Evolutionary conservation across 2,888 invertebrate genomes (phyloP), one percentile per base, ranked within the genome.

Genomic region (Callyntrura sp.): DNA sequence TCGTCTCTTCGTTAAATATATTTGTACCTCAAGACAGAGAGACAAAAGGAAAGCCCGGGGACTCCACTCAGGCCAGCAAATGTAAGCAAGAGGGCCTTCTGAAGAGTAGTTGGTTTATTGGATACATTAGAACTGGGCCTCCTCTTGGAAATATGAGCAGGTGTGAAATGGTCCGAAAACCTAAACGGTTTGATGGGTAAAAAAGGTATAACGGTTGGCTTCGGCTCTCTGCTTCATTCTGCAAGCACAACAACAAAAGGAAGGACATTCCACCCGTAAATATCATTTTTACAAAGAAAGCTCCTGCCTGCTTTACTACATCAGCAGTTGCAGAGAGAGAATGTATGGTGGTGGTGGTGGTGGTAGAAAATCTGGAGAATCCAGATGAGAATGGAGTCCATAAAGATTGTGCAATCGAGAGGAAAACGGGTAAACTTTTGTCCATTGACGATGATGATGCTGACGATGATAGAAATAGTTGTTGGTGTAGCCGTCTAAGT

Each of bases 161-260:
- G 90, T 87, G 90, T 90, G 90, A 90, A 90, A 90, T 90, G 90
- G 90, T 83, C 90, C 90, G 87, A 83, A 86, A 86, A 86, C 78
- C 76, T 35, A 78, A 88, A 83, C 65, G 76, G 87, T 87, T 87
- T 87, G 87, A 81, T 87, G 87, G 81, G 57, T 60, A 43, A 57
- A 57, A 20, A 17, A 48, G 45, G 48, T 68, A 79, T 86, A 86
- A 79, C 68, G 86, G 65, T 20, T 65, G 78, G 65, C 70, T 79
- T 79, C 3, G 28, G 25, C 35, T 57, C 51, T 45, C 43, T 73
- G n/a, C n/a, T n/a, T n/a, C n/a, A n/a, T n/a, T n/a, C n/a, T 35
- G 17, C 20, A 12, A 35, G 65, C 65, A 28, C 8, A 65, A 28
- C 62, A 70, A 85, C 76, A 85, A 85, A 60, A 85, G 48, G 12